phyloP scores from a whole-genome alignment of 1,140 invertebrate species.

The Pseudobourletiella spinata region DNA sequence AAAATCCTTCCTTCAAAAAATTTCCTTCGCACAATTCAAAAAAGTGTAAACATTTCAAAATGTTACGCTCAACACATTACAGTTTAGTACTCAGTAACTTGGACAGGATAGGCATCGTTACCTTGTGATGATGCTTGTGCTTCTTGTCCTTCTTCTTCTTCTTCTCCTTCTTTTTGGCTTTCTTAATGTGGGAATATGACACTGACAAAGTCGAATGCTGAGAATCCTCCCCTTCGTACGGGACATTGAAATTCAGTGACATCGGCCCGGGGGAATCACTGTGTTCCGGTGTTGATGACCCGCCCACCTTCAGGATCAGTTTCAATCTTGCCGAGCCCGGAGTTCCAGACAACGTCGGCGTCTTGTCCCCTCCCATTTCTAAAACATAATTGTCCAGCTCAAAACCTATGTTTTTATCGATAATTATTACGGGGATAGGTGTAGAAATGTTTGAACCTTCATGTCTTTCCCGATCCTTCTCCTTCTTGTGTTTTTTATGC shows the following conservation, averaged over 20 bases:
- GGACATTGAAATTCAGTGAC: conserved; percentile 22
- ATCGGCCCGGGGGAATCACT: conserved; percentile 47
- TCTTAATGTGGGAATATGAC: conserved; percentile 44
- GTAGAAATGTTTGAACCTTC: too few relatives aligned
- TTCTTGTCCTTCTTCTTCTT: conserved; percentile 58
- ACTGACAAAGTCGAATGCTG: conserved; percentile 19
- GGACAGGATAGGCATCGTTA: conserved; percentile 30
- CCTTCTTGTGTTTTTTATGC: conserved; percentile 64
- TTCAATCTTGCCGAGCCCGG: conserved; percentile 46
- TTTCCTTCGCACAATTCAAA: too few relatives aligned
- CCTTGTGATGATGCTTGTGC: conserved; percentile 58
- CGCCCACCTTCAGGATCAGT: conserved; percentile 71
- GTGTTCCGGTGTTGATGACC: conserved; percentile 58
- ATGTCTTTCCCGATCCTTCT: conserved; percentile 45
- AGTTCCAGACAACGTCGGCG: conserved; percentile 14
- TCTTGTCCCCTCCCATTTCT: not conserved
- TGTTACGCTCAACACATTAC: not conserved
- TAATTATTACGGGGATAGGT: too few relatives aligned
- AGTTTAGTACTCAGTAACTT: not conserved
- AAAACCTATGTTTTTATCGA: too few relatives aligned
- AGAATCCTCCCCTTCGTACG: conserved; percentile 30
- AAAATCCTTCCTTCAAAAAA: too few relatives aligned
- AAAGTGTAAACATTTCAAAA: too few relatives aligned
- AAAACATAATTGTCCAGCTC: too few relatives aligned
- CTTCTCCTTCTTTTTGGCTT: conserved; percentile 68